Evolutionary conservation across 1,140 invertebrate species (phyloP).

Genomic region (Sarcophaga peregrina): DNA sequence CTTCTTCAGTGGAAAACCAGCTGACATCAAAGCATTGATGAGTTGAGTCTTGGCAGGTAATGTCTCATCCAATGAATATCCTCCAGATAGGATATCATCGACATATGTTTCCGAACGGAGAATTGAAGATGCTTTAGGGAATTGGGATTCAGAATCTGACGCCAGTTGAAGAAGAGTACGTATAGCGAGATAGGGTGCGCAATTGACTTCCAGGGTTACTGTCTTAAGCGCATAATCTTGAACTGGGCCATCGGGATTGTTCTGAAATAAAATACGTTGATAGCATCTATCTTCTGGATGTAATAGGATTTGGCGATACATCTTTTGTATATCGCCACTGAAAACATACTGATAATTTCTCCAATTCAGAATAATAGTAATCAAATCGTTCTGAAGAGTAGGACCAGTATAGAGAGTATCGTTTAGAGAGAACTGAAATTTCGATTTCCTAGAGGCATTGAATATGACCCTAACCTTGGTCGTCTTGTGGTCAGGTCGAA

Average conservation of each 20-base stretch:
- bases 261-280: slow-evolving; percentile 19
- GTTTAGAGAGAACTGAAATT: slow-evolving; percentile 12
- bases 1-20: slow-evolving; percentile 27
- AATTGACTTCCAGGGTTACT: slow-evolving; percentile 25
- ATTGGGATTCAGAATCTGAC: background rate
- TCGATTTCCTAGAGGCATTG: background rate
- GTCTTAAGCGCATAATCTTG: slow-evolving; percentile 21
- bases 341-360: slow-evolving; percentile 29
- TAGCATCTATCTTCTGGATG: slow-evolving; percentile 12
- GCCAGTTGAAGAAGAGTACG: slow-evolving; percentile 29
- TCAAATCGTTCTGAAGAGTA: background rate
- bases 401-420: slow-evolving; percentile 26
- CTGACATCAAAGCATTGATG: slow-evolving; percentile 8
- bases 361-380: slow-evolving; percentile 32
- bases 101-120: slow-evolving; percentile 28
- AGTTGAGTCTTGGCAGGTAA: background rate
- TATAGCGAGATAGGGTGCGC: slow-evolving; percentile 22
- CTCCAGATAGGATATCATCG: slow-evolving; percentile 15
- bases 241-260: background rate
- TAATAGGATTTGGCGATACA: slow-evolving; percentile 16
- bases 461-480: slow-evolving; percentile 7
- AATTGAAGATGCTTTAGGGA: slow-evolving; percentile 11
- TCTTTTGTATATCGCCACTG: slow-evolving; percentile 31
- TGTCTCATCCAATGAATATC: slow-evolving; percentile 1
- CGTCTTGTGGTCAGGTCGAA: background rate